These are phyloP conservation scores for Platyura marginata DNA, from an alignment of 1,140 invertebrate species.

Conservation along the genomic window DNA sequence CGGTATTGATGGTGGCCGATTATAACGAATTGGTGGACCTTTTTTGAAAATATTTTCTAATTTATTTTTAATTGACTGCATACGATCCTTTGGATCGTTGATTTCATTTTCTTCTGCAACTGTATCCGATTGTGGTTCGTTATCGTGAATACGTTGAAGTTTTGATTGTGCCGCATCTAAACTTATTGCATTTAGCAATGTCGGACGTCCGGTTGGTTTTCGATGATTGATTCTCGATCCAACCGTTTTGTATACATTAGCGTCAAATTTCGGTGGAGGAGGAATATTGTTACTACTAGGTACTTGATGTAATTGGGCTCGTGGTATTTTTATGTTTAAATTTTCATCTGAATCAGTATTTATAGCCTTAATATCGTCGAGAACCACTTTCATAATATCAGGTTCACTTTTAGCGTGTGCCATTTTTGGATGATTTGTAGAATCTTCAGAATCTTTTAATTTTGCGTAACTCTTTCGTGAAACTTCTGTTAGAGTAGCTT, in stretches of 20 bases:
- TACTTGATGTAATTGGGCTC: neutral
- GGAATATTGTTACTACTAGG: constrained; percentile 9
- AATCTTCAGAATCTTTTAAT: neutral
- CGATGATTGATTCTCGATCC: constrained; percentile 1
- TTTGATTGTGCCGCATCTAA: too few relatives aligned
- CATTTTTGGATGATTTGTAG: constrained; percentile 1
- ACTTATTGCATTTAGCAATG: neutral
- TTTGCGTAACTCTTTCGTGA: neutral
- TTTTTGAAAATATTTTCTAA: neutral
- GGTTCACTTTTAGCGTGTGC: constrained; percentile 22
- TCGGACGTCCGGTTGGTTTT: neutral
- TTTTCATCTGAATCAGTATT: neutral
- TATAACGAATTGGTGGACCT: neutral
- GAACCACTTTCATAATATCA: constrained; percentile 15
- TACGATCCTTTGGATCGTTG: neutral
- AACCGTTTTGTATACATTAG: constrained; percentile 21
- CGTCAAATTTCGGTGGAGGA: constrained; percentile 22
- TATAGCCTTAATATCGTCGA: constrained; percentile 14
- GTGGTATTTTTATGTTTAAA: neutral
- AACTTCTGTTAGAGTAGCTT: neutral
- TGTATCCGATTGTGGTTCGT: neutral
- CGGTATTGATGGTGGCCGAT: neutral
- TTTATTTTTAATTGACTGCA: neutral
- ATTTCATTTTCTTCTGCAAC: neutral
- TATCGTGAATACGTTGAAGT: neutral